These are phyloP conservation scores for Gymnocheta viridis DNA, from an alignment of 2,888 invertebrate genomes.

Conservation along the genomic window DNA sequence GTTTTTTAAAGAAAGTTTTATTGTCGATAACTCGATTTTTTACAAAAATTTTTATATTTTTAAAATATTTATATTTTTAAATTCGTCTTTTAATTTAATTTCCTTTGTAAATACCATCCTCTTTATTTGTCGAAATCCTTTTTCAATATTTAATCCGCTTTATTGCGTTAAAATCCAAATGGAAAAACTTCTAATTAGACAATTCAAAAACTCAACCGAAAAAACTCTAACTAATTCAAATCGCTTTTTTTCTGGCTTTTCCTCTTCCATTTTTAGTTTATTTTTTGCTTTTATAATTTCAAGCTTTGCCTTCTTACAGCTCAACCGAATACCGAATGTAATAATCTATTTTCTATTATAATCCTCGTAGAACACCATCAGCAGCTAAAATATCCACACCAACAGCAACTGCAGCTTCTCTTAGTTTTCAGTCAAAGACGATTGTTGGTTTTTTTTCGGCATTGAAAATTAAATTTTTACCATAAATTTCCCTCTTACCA, in stretches of 20 bases:
- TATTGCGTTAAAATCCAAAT: constrained; percentile 41
- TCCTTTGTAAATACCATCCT: too few relatives aligned
- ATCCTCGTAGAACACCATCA: neutral
- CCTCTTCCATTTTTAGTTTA: neutral
- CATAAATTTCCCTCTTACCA: constrained; percentile 43
- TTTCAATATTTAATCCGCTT: constrained; percentile 44
- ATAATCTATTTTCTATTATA: constrained; percentile 73
- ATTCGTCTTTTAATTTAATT: too few relatives aligned
- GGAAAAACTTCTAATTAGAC: constrained; percentile 65
- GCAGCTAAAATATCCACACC: constrained; percentile 22
- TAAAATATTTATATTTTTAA: too few relatives aligned
- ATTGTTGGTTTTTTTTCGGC: constrained; percentile 1
- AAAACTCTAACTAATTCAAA: constrained; percentile 20
- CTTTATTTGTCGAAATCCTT: too few relatives aligned
- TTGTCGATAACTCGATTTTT: too few relatives aligned
- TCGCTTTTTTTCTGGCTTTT: constrained; percentile 7
- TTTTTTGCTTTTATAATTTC: constrained; percentile 33
- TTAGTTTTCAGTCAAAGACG: neutral
- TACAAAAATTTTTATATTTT: too few relatives aligned
- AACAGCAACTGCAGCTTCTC: constrained; percentile 1
- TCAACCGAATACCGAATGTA: constrained; percentile 79
- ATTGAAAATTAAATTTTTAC: constrained; percentile 45
- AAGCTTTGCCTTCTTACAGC: constrained; percentile 55
- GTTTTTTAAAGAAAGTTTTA: too few relatives aligned
- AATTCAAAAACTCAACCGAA: constrained; percentile 59